Evolutionary conservation across 2,888 invertebrate genomes (phyloP).

Genomic region (Apomyelois bistriatella): DNA sequence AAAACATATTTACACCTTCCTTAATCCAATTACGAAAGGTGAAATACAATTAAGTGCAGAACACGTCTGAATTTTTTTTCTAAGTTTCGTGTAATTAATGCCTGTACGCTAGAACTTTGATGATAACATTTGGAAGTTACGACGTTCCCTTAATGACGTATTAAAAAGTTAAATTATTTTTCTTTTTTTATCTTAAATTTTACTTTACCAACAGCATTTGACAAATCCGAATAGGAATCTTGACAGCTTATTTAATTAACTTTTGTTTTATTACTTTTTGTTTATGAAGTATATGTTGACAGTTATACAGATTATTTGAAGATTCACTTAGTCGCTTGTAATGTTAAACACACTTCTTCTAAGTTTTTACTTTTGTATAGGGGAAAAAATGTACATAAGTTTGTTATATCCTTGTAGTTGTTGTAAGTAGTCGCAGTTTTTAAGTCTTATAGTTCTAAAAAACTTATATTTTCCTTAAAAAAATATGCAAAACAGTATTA

Average conservation of each 20-base stretch:
- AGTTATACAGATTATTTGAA: too few species aligned
- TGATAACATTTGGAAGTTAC: slow-evolving; percentile 18
- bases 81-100: slow-evolving; percentile 28
- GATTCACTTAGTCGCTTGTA: too few species aligned
- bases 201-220: not conserved
- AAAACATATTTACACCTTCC: too few species aligned
- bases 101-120: slow-evolving; percentile 23
- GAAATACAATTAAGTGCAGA: too few species aligned
- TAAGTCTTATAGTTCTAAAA: too few species aligned
- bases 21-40: too few species aligned
- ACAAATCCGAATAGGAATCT: not conserved
- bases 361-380: too few species aligned
- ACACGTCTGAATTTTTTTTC: not conserved
- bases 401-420: too few species aligned
- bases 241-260: not conserved
- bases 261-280: not conserved
- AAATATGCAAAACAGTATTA: not conserved
- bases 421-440: too few species aligned
- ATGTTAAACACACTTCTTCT: too few species aligned
- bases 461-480: too few species aligned
- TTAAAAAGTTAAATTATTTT: not conserved
- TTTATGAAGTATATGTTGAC: not conserved
- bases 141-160: not conserved
- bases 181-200: not conserved
- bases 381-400: too few species aligned